Percentiles rank a stretch among this genome's conserved stretches.
These are phyloP conservation scores for Ctenodactylus gundi DNA, from an alignment of 2,113 vertebrate genomes.

Conservation along the genomic window DNA sequence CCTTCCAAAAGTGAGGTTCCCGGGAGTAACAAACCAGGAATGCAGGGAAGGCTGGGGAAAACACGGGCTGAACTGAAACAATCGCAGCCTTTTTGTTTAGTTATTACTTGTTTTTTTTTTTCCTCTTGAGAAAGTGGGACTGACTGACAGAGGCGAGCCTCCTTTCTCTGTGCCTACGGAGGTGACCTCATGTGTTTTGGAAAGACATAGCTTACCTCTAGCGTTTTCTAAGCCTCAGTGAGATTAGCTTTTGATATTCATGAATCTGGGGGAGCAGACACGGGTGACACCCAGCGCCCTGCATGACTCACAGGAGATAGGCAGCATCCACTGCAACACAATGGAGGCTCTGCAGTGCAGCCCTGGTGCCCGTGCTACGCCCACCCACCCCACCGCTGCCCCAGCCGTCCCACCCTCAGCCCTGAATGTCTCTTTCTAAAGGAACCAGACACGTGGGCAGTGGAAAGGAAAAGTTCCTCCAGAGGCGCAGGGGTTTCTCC, in stretches of 20 bases:
- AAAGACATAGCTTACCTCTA: constrained; percentile 35
- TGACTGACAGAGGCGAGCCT: background rate
- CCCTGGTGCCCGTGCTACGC: accelerated
- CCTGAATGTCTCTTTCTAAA: background rate
- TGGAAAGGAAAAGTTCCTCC: background rate
- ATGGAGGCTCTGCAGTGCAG: background rate
- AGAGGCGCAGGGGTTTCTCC: background rate
- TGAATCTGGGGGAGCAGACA: background rate
- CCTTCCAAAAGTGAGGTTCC: background rate
- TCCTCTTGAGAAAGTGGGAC: constrained; percentile 33
- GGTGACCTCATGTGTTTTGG: background rate
- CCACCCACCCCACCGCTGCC: background rate
- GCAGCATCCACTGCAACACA: background rate
- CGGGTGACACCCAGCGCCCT: background rate
- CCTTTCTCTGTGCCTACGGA: constrained; percentile 1
- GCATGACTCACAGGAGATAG: background rate
- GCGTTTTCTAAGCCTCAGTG: constrained; percentile 54
- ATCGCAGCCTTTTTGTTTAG: background rate
- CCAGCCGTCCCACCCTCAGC: background rate
- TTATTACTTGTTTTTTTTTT: too few species aligned
- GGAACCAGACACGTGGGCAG: background rate
- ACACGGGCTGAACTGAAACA: background rate
- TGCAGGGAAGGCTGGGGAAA: background rate
- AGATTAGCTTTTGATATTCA: background rate
- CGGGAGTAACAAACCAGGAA: background rate